Conservation (phyloP, 2,888 invertebrate species). For the Heteromyza rotundicornis region DNA sequence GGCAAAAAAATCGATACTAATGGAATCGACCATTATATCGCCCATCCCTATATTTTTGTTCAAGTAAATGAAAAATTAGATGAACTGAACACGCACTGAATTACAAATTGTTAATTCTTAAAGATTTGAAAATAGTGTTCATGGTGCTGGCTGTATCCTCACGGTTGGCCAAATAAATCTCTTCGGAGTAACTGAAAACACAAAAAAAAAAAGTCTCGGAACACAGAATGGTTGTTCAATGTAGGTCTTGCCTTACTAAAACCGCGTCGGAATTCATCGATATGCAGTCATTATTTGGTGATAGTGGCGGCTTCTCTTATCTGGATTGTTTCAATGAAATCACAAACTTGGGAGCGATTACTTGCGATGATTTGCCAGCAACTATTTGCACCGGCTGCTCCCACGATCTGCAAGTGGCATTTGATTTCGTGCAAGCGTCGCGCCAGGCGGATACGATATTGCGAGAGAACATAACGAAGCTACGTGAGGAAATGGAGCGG, state of each 20-base stretch:
- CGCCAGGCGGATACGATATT: conserved; percentile 23
- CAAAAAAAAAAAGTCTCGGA: no score
- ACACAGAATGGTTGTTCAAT: background rate
- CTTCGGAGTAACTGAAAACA: no score
- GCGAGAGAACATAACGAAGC: conserved; percentile 8
- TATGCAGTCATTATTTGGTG: background rate
- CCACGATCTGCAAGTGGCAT: conserved; percentile 22
- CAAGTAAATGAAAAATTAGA: no score
- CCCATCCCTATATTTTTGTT: no score
- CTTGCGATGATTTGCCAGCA: background rate
- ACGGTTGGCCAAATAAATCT: no score
- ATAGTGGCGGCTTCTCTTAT: background rate
- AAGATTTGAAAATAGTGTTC: no score
- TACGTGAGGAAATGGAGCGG: conserved; percentile 7
- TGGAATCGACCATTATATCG: no score
- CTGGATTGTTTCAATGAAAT: background rate
- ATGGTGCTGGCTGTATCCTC: no score
- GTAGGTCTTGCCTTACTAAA: background rate
- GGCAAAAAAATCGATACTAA: no score
- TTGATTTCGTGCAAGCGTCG: conserved; percentile 24
- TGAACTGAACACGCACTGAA: no score
- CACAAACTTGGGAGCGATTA: background rate
- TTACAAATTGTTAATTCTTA: no score
- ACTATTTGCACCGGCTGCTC: conserved; percentile 23
- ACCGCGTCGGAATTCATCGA: background rate